Evolutionary conservation across 2,888 invertebrate genomes (phyloP), one percentile per base, ranked within the genome.

Genomic region (Lithophane semibrunnea): DNA sequence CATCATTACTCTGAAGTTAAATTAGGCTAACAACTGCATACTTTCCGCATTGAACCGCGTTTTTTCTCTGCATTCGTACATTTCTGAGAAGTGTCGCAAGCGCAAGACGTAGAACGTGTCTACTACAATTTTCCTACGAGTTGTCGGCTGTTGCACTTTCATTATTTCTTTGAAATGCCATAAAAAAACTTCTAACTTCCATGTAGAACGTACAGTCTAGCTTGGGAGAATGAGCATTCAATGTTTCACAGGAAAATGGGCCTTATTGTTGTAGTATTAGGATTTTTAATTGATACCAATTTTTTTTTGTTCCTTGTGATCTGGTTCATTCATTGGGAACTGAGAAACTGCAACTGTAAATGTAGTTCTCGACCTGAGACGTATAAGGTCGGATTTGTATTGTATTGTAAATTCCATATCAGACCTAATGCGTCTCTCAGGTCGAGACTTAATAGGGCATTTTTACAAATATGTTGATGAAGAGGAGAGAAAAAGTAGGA

Each of bases 91-190:
- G 3, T 82, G 80, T 80, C 84, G 73, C 66, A 82, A 82, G 56
- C 52, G 60, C 58, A 56, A n/a, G n/a, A 47, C 52, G 12, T 56
- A 70, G 58, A 63, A 76, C 80, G 54, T 67, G 47, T 75, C 73
- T 79, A 58, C 68, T 64, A 79, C 63, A 49, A 42, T 80, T 80
- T 86, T 82, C 79, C 58, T 54, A 77, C 37, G 47, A 66, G 21
- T 63, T 54, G 65, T 24, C 24, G 49, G n/a, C n/a, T 42, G 79
- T 10, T 73, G 75, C 69, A 86, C 87, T 86, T 87, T 87, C 85
- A 85, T 77, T 77, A 85, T 75, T 85, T 86, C 87, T 77, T 54
- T 12, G 86, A 79, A 86, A 67, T 75, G n/a, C 71, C 49, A 79
- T 81, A 84, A 79, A 83, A 83, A 75, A 78, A 64, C 61, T 10